These are phyloP conservation scores for Stercorarius parasiticus DNA, from an alignment of 2,113 vertebrate genomes.

Conservation along the genomic window DNA sequence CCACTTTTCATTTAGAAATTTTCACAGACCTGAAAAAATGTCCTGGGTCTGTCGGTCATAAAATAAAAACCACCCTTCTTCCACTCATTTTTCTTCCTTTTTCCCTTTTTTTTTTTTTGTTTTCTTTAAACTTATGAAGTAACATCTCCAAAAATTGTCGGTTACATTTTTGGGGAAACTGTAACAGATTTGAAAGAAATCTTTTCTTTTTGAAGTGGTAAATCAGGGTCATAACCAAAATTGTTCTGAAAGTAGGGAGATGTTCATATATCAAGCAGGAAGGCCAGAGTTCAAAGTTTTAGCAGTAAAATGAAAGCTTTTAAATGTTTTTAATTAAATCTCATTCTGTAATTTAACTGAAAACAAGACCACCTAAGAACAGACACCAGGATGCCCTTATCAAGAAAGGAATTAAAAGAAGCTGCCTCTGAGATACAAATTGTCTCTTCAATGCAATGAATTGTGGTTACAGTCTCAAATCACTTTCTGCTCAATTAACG, in stretches of 20 bases:
- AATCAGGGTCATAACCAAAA: not conserved
- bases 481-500: not conserved
- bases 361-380: slow-evolving; percentile 44
- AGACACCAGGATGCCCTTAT: slow-evolving; percentile 5
- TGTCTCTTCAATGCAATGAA: not conserved
- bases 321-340: slow-evolving; percentile 16
- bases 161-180: not conserved
- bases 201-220: slow-evolving; percentile 28
- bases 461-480: not conserved
- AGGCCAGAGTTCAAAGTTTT: slow-evolving; percentile 14
- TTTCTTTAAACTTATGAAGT: not conserved
- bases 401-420: not conserved
- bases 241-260: slow-evolving; percentile 18
- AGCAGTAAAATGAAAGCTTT: slow-evolving; percentile 47
- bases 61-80: not conserved
- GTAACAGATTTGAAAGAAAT: not conserved
- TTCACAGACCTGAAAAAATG: not conserved
- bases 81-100: not conserved
- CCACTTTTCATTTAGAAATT: not conserved
- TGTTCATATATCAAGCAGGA: not conserved
- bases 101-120: too few relatives aligned
- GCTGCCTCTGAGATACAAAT: not conserved
- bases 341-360: slow-evolving; percentile 21
- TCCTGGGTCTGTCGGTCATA: not conserved
- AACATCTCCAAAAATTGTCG: not conserved